phyloP scores from a whole-genome alignment of 92 coral and sea anemone species.

The Zoanthus gigantus region DNA sequence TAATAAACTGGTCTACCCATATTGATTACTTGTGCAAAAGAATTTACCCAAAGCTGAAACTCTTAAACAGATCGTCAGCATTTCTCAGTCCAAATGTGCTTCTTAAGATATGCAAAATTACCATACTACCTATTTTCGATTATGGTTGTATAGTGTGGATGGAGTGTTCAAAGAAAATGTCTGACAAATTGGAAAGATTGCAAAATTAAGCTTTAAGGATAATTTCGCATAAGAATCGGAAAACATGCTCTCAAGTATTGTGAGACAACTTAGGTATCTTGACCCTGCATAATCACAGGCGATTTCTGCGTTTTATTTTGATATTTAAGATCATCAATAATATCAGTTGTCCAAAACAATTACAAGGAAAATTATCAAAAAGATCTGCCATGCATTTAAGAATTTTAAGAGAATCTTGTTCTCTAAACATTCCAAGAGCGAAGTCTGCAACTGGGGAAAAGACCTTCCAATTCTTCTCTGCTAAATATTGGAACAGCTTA shows the following conservation, averaged over 20 bases:
- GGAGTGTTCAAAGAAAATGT: neutral
- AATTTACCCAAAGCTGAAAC: slow-evolving; percentile 54
- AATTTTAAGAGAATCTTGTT: too few species aligned
- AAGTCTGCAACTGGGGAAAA: neutral
- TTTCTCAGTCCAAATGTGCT: slow-evolving; percentile 47
- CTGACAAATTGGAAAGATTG: neutral
- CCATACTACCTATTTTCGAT: slow-evolving; percentile 50
- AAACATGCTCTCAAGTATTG: too few species aligned
- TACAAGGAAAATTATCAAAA: neutral
- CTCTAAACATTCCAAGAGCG: too few species aligned
- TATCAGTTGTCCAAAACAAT: neutral
- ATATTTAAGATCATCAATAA: neutral
- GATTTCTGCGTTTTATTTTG: too few species aligned
- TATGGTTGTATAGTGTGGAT: slow-evolving; percentile 58
- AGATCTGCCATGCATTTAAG: neutral
- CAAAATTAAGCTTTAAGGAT: slow-evolving; percentile 11
- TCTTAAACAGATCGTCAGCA: slow-evolving; percentile 33
- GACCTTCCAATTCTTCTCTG: neutral
- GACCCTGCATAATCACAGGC: too few species aligned
- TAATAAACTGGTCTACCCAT: slow-evolving; percentile 41
- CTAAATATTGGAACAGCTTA: neutral
- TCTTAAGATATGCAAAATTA: slow-evolving; percentile 39
- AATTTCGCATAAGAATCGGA: too few species aligned
- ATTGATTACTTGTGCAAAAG: slow-evolving; percentile 11
- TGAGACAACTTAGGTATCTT: too few species aligned